phyloP scores from a whole-genome alignment of 2,797 vertebrate genomes.

The Cynodonichthys magdalenae region DNA sequence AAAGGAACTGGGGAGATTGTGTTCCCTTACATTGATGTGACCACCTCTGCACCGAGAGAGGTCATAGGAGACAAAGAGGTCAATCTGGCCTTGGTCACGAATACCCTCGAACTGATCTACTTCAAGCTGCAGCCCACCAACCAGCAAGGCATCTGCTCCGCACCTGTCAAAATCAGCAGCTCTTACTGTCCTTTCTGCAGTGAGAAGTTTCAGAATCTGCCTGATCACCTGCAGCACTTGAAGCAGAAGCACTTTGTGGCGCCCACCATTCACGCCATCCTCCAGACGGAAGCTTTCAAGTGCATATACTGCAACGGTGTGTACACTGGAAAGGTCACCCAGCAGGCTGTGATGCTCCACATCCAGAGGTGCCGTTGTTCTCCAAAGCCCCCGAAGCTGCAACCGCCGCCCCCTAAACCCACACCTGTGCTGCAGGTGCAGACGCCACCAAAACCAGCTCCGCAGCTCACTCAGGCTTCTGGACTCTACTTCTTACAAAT shows the following conservation, averaged over 20 bases:
- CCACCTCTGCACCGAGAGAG: slow-evolving; percentile 86
- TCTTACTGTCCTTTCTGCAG: slow-evolving; percentile 91
- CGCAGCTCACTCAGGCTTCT: slow-evolving; percentile 43
- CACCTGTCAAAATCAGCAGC: slow-evolving; percentile 66
- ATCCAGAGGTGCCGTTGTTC: slow-evolving; percentile 91
- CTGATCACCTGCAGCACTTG: slow-evolving; percentile 88
- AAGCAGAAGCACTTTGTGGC: slow-evolving; percentile 94
- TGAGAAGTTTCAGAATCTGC: slow-evolving; percentile 81
- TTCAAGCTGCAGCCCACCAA: slow-evolving; percentile 87
- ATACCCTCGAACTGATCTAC: slow-evolving; percentile 85
- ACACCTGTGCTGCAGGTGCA: neutral
- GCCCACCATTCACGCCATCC: slow-evolving; percentile 92
- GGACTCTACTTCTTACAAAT: slow-evolving; percentile 74
- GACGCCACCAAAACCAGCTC: slow-evolving; percentile 36
- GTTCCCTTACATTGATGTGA: slow-evolving; percentile 93
- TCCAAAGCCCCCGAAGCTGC: slow-evolving; percentile 69
- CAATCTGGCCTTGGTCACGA: slow-evolving; percentile 90
- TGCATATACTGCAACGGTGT: slow-evolving; percentile 98
- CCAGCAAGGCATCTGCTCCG: slow-evolving; percentile 66
- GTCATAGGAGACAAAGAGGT: slow-evolving; percentile 90
- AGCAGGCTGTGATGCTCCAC: slow-evolving; percentile 93
- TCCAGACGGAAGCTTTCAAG: slow-evolving; percentile 95
- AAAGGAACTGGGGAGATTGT: slow-evolving; percentile 86
- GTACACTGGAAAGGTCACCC: slow-evolving; percentile 94
- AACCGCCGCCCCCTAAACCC: neutral